These are phyloP conservation scores for Osmerus eperlanus DNA, from an alignment of 2,113 vertebrate species.

Conservation along the genomic window DNA sequence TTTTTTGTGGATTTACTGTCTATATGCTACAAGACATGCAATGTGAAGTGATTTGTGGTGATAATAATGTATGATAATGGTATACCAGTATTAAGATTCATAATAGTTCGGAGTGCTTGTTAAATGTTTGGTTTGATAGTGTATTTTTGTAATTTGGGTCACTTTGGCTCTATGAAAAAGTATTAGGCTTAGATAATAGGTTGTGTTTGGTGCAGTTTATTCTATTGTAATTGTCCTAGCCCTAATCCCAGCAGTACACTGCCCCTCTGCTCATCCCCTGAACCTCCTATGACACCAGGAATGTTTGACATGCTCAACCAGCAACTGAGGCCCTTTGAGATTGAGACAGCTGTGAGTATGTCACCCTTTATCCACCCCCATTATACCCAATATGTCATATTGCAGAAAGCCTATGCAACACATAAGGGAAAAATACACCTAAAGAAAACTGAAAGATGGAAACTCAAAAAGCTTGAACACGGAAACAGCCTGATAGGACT, in stretches of 20 bases:
- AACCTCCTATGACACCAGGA: constrained; percentile 92
- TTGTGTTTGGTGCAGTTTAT: too few species aligned
- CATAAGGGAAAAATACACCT: too few species aligned
- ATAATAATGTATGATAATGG: background rate
- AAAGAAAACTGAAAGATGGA: too few species aligned
- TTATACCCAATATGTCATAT: background rate
- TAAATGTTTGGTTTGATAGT: background rate
- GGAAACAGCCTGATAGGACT: too few species aligned
- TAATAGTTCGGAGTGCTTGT: too few species aligned
- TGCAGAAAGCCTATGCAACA: too few species aligned
- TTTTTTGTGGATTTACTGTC: background rate
- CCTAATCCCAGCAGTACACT: constrained; percentile 71
- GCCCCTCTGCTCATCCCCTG: constrained; percentile 79
- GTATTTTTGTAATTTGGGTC: background rate
- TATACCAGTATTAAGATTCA: background rate
- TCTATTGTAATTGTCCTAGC: constrained; percentile 8
- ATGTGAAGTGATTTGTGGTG: too few species aligned
- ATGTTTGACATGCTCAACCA: constrained; percentile 90
- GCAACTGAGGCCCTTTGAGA: constrained; percentile 83
- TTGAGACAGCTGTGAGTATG: constrained; percentile 67
- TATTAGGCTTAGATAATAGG: too few species aligned
- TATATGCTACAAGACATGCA: too few species aligned
- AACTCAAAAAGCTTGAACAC: too few species aligned
- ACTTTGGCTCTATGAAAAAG: too few species aligned
- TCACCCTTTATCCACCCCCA: background rate